phyloP scores from a whole-genome alignment of 2,113 vertebrate species.

The Bagarius yarrelli region DNA sequence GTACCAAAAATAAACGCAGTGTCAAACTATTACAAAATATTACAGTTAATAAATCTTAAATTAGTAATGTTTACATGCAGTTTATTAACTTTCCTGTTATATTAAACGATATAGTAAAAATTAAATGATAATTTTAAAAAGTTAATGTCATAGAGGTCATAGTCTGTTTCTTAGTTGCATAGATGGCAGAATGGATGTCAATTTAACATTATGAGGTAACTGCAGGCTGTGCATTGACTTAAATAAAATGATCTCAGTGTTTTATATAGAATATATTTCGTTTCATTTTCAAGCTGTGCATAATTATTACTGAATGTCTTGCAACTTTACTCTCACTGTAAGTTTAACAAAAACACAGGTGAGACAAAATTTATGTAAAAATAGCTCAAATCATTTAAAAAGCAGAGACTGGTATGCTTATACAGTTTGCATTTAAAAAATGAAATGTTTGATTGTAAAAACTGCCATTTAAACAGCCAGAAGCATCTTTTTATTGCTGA shows the following conservation, averaged over 20 bases:
- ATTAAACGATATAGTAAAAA: neutral
- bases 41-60: neutral
- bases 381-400: neutral
- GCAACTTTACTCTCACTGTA: neutral
- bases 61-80: neutral
- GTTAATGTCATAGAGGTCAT: neutral
- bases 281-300: neutral
- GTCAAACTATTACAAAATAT: no score
- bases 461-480: neutral
- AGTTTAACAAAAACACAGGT: neutral
- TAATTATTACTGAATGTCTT: neutral
- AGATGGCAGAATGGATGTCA: neutral
- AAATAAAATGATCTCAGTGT: neutral
- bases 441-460: neutral
- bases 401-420: neutral
- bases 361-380: neutral
- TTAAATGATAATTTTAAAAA: neutral
- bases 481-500: neutral
- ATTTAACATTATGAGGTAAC: neutral
- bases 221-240: neutral
- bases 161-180: neutral
- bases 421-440: neutral
- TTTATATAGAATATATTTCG: neutral
- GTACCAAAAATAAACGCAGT: conserved; percentile 25
- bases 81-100: neutral